Evolutionary conservation across 2,797 vertebrate genomes (phyloP).

Genomic region (Myoxocephalus aenaeus): DNA sequence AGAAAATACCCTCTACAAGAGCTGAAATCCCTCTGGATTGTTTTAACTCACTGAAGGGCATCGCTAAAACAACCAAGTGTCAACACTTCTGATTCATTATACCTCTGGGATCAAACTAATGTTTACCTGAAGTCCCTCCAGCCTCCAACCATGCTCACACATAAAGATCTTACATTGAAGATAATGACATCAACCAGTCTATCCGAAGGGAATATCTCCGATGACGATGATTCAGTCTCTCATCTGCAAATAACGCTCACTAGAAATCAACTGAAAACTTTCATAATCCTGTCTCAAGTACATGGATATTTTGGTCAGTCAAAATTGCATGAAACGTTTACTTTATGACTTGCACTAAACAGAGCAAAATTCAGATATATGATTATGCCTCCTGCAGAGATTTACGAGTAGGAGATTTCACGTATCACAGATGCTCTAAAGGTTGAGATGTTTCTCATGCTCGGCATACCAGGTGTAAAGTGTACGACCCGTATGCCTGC

Average conservation of each 20-base stretch:
- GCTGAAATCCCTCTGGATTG: conserved; percentile 54
- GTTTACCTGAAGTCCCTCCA: conserved; percentile 56
- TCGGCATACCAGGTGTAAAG: conserved; percentile 56
- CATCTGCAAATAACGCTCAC: conserved; percentile 1
- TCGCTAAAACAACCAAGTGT: conserved; percentile 47
- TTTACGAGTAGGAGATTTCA: conserved; percentile 16
- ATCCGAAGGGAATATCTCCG: conserved; percentile 44
- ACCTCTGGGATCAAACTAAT: conserved; percentile 51
- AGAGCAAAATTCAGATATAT: conserved; percentile 4
- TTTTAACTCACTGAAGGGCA: conserved; percentile 63
- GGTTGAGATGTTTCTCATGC: conserved; percentile 47
- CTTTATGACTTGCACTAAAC: conserved; percentile 3
- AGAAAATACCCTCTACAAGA: conserved; percentile 43
- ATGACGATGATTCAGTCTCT: conserved; percentile 18
- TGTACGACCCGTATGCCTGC: conserved; percentile 13
- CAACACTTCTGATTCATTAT: conserved; percentile 66
- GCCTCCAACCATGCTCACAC: conserved; percentile 46
- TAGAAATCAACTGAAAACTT: conserved; percentile 24
- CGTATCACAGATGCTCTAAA: conserved; percentile 41
- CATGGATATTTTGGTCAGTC: background rate
- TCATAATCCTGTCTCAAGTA: background rate
- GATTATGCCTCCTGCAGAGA: conserved; percentile 23
- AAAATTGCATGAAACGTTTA: conserved; percentile 2
- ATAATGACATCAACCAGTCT: conserved; percentile 47
- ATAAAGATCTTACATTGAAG: conserved; percentile 42